Conservation (phyloP, 2,888 invertebrate species). For the Eulithis testata region DNA sequence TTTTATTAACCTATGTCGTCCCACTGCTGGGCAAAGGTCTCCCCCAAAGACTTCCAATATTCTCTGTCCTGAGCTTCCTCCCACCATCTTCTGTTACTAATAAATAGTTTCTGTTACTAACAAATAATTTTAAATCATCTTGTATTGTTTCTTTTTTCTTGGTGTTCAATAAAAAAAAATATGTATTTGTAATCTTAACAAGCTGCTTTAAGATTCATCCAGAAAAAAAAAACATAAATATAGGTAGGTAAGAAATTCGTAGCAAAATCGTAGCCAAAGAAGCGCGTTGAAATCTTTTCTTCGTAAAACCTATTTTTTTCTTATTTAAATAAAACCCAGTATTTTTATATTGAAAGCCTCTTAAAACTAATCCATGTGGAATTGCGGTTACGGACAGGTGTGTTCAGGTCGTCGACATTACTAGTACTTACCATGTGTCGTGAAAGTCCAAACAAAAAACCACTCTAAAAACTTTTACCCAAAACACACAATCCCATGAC, state of each 20-base stretch:
- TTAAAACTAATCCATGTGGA: constrained; percentile 57
- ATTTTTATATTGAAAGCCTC: constrained; percentile 33
- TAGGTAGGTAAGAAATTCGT: background rate
- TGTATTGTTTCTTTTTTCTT: no score
- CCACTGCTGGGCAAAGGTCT: no score
- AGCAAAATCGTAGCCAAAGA: background rate
- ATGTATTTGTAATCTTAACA: no score
- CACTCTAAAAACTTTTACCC: constrained; percentile 30
- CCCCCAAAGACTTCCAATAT: no score
- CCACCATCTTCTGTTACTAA: no score
- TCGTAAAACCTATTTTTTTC: constrained; percentile 2
- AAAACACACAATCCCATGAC: constrained; percentile 34
- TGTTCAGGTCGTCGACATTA: constrained; percentile 69
- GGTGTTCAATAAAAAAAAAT: no score
- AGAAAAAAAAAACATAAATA: no score
- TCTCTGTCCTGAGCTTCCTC: no score
- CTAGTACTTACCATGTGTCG: constrained; percentile 48
- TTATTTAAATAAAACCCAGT: background rate
- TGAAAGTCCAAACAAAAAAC: constrained; percentile 26
- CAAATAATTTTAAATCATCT: no score
- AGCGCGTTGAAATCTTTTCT: constrained; percentile 40
- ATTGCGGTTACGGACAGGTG: constrained; percentile 69
- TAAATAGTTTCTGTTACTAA: no score
- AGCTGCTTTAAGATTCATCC: no score
- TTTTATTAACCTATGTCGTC: no score